These are phyloP conservation scores for Drosophila macrospina DNA, from an alignment of 2,888 invertebrate genomes.

Conservation along the genomic window DNA sequence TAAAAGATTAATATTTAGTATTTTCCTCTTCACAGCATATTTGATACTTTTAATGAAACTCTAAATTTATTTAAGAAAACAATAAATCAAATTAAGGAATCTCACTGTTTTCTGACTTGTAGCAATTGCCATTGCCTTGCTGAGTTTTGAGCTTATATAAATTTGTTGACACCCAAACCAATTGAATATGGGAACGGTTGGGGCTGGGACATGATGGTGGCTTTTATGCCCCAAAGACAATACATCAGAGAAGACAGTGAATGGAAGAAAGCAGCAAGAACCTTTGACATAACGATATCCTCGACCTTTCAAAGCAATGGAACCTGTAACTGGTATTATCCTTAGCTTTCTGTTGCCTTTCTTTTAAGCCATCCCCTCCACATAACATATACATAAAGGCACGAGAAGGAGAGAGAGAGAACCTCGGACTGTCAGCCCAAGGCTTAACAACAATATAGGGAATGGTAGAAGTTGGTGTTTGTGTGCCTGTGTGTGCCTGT, in stretches of 20 bases:
- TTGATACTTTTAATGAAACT: too few relatives aligned
- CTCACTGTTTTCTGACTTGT: not conserved
- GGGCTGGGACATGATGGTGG: not conserved
- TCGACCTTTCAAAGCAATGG: conserved; percentile 13
- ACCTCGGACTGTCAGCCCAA: conserved; percentile 21
- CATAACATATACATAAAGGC: not conserved
- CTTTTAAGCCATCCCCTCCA: conserved; percentile 5
- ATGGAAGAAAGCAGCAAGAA: conserved; percentile 5
- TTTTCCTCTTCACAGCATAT: too few relatives aligned
- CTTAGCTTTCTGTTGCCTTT: conserved; percentile 31
- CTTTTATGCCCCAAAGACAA: conserved; percentile 23
- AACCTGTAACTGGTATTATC: conserved; percentile 24
- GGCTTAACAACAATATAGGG: conserved; percentile 7
- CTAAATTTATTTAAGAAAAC: too few relatives aligned
- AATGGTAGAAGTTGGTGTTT: too few relatives aligned
- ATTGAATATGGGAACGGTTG: not conserved
- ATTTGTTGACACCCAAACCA: conserved; percentile 4
- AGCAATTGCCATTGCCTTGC: not conserved
- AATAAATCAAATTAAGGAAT: not conserved
- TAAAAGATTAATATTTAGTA: too few relatives aligned
- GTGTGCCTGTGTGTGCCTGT: not conserved
- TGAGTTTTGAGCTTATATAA: not conserved
- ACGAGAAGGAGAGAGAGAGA: not conserved
- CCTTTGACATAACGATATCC: conserved; percentile 6
- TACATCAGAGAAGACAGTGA: not conserved